Conservation (phyloP, 2,888 invertebrate genomes). For the Zhuqinia jingwanae region DNA sequence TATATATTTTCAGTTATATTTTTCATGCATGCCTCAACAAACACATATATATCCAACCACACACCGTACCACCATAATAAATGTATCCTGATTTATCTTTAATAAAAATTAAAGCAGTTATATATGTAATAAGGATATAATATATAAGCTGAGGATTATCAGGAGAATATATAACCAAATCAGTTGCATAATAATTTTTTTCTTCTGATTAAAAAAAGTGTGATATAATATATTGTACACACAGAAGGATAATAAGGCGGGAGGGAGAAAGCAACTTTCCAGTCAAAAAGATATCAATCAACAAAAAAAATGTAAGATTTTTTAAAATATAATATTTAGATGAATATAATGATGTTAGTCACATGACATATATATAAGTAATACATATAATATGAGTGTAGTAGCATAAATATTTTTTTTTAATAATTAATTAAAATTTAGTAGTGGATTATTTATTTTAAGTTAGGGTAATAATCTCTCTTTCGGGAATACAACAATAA, state of each 20-base stretch:
- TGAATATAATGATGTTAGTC: background rate
- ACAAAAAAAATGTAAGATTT: slow-evolving; percentile 1
- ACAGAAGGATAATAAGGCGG: background rate
- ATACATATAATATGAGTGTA: background rate
- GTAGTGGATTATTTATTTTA: slow-evolving; percentile 16
- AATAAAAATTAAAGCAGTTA: background rate
- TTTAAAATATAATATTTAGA: background rate
- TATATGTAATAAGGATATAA: background rate
- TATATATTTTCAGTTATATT: slow-evolving; percentile 8
- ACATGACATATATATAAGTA: background rate
- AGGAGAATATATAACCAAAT: no score
- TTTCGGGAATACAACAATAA: slow-evolving; percentile 28
- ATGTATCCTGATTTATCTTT: background rate
- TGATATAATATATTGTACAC: background rate
- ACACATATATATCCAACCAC: no score
- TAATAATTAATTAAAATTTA: no score
- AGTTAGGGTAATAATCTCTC: slow-evolving; percentile 55
- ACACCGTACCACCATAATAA: background rate
- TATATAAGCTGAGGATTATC: no score
- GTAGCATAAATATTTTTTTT: slow-evolving; percentile 1
- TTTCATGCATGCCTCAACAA: background rate
- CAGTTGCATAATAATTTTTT: no score
- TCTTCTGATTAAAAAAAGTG: background rate
- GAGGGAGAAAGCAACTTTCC: slow-evolving; percentile 13
- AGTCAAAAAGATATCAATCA: no score